A percentile compares a stretch with the other conserved stretches of the same genome.
Conservation (phyloP, 2,113 vertebrate genomes). For the Sarotherodon lohbergeri region DNA sequence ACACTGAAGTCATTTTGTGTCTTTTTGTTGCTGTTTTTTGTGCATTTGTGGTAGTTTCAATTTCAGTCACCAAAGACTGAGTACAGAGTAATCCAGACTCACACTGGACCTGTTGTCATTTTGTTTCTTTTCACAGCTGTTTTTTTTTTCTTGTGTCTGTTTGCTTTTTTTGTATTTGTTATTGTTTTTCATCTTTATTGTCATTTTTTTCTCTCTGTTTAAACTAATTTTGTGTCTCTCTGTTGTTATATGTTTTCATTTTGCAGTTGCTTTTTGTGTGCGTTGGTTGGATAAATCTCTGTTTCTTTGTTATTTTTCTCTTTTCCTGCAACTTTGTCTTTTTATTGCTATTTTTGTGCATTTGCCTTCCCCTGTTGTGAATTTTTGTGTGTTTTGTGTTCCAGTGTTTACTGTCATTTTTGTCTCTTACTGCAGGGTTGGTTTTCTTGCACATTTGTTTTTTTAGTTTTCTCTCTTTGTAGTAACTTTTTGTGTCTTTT, state of each 20-base stretch:
- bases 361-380: neutral
- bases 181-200: neutral
- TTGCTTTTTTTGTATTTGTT: neutral
- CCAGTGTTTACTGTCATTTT: neutral
- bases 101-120: neutral
- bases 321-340: neutral
- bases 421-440: neutral
- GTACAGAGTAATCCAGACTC: neutral
- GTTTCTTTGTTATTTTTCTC: neutral
- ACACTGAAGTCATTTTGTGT: neutral
- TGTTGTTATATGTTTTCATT: neutral
- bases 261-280: neutral
- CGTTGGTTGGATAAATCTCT: neutral
- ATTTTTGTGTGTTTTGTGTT: neutral
- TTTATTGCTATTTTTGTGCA: neutral
- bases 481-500: neutral
- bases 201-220: neutral
- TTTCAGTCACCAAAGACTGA: neutral
- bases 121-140: fast-evolving
- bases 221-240: neutral
- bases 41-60: fast-evolving
- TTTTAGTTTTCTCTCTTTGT: neutral
- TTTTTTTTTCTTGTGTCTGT: fast-evolving
- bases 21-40: neutral
- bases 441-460: too few species aligned